Percentiles rank a stretch among this genome's conserved stretches.
phyloP scores from a whole-genome alignment of 35 echinoderm and acorn worm species.

The Apostichopus californicus region DNA sequence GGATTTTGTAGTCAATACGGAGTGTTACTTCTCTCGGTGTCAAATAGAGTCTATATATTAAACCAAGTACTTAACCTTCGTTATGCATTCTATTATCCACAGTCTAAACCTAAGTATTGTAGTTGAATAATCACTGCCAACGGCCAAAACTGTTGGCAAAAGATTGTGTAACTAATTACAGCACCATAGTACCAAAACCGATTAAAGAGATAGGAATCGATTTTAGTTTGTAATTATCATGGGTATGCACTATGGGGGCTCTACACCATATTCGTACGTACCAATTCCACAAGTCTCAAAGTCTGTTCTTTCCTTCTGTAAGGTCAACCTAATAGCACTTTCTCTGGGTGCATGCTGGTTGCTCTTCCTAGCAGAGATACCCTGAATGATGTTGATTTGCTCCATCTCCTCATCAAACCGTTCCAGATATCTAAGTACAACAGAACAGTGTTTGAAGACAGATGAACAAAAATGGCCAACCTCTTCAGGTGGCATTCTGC shows the following conservation, averaged over 20 bases:
- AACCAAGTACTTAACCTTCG: too few species aligned
- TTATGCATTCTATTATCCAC: too few species aligned
- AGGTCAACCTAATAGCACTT: slow-evolving; percentile 43
- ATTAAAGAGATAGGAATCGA: neutral
- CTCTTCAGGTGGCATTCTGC: too few species aligned
- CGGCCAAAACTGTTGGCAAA: too few species aligned
- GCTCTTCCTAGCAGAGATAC: slow-evolving; percentile 36
- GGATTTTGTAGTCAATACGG: too few species aligned
- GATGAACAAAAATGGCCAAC: too few species aligned
- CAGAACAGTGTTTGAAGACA: neutral
- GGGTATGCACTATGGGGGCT: neutral
- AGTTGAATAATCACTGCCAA: too few species aligned
- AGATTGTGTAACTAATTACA: neutral
- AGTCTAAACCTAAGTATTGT: too few species aligned
- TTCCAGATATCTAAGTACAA: slow-evolving; percentile 32
- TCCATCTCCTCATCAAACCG: slow-evolving; percentile 62
- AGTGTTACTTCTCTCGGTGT: too few species aligned
- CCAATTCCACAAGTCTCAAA: slow-evolving; percentile 57
- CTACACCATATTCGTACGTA: neutral
- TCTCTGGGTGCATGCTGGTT: slow-evolving; percentile 59
- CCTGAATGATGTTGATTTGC: slow-evolving; percentile 58
- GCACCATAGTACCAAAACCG: neutral
- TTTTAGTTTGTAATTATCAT: neutral
- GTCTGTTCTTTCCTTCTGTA: slow-evolving; percentile 33
- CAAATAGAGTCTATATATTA: too few species aligned